Evolutionary conservation across 2,113 vertebrate genomes (phyloP).

Genomic region (Solea solea): DNA sequence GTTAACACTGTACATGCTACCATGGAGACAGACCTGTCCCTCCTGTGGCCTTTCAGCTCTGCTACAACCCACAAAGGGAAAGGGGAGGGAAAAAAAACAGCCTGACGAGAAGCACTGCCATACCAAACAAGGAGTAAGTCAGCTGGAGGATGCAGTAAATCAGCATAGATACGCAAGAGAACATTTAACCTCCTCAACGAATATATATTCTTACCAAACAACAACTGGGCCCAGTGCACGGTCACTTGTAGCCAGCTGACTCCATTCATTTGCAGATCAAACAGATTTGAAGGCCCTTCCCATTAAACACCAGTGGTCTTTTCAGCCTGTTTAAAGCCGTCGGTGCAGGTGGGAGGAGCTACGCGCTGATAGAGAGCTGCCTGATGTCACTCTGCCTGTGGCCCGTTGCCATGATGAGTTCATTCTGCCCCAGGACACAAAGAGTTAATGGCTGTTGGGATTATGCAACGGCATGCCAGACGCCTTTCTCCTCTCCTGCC

Average conservation of each 20-base stretch:
- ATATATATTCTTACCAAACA: slow-evolving; percentile 25
- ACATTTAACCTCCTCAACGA: slow-evolving; percentile 9
- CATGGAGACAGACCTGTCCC: slow-evolving; percentile 24
- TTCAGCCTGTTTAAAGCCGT: slow-evolving; percentile 54
- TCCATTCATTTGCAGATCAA: slow-evolving; percentile 56
- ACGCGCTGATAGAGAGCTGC: slow-evolving; percentile 52
- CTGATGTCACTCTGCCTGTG: slow-evolving; percentile 62
- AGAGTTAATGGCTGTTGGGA: slow-evolving; percentile 75
- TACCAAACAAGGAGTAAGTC: not conserved
- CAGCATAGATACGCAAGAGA: not conserved
- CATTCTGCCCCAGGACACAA: slow-evolving; percentile 69
- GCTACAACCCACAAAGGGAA: slow-evolving; percentile 6
- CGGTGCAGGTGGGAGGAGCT: slow-evolving; percentile 25
- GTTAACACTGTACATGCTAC: slow-evolving; percentile 30
- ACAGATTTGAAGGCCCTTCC: slow-evolving; percentile 32
- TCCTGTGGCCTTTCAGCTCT: slow-evolving; percentile 15
- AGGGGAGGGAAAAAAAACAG: not conserved
- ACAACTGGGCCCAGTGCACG: slow-evolving; percentile 14
- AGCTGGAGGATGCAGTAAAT: not conserved
- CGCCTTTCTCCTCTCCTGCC: slow-evolving; percentile 53
- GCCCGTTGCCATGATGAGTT: slow-evolving; percentile 69
- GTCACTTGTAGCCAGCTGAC: slow-evolving; percentile 42
- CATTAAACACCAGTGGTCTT: slow-evolving; percentile 45
- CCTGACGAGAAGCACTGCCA: not conserved
- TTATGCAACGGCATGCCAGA: slow-evolving; percentile 77